Evolutionary conservation across 2,113 vertebrate species (phyloP), one percentile per base, ranked within the genome.

Genomic region (Gasterosteus aculeatus): DNA sequence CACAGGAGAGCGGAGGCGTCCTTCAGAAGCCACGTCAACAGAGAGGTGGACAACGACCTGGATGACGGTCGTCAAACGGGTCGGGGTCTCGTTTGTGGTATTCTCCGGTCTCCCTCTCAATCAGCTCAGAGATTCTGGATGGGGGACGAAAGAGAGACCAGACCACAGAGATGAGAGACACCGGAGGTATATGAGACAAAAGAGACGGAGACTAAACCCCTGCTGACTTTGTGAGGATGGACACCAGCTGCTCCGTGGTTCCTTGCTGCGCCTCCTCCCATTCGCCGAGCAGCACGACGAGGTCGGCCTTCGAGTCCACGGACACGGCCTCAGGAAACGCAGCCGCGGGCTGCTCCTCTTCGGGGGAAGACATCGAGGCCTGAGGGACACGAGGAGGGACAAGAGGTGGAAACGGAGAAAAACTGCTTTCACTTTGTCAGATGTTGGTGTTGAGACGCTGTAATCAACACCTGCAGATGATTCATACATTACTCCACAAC

Each of bases 1-100:
- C 35, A 38, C 35, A 38, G 35, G 5, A 7, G 35, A 38, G 35
- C 35, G 4, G 35, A 5, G 35, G 35, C 35, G 6, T 33, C 35
- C 35, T 38, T 38, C 33, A 7, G 35, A 38, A 38, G 35, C 35
- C 5, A 38, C 35, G 7, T 38, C 6, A 46, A 46, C 1, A 46
- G 7, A 44, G 42, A 44, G 1, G 11, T 19, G 6, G 4, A 35
- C 10, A 1, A 10, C 2, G 59, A 99, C 97, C 98, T 87, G 98
- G 98, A 81, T 99, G 97, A 12, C 97, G 94, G 88, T 99, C 97
- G 87, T 99, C 97, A 90, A 99, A 99, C 0, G 97, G 97, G 78
- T 99, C 98, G 0, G 98, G 97, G 81, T 99, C 97, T 2, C 95
- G 94, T 82, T 97, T 98, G 82, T 96, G 95, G 71, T 98, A 98